A percentile compares a stretch with the other conserved stretches of the same genome.
phyloP scores from a whole-genome alignment of 1,140 invertebrate species.

The Colletes latitarsis region DNA sequence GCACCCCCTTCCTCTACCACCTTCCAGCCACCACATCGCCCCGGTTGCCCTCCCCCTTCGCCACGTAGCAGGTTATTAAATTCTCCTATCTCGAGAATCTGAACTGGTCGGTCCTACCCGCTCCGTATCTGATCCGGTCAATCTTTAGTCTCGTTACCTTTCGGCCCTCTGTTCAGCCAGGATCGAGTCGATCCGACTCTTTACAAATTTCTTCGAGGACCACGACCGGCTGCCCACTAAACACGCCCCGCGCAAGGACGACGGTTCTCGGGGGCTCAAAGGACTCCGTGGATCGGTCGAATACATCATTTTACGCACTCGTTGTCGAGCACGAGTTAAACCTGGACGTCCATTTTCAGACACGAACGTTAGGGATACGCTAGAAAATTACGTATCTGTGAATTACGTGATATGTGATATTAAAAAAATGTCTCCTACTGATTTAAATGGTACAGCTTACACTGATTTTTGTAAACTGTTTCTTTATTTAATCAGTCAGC shows the following conservation, averaged over 20 bases:
- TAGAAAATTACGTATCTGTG: too few relatives aligned
- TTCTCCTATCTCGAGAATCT: conserved; percentile 79
- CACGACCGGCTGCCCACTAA: not conserved
- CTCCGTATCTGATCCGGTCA: conserved; percentile 76
- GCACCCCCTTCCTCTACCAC: conserved; percentile 66
- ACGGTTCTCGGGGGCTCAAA: too few relatives aligned
- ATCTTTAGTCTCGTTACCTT: conserved; percentile 77
- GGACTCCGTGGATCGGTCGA: too few relatives aligned
- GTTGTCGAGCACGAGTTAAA: too few relatives aligned
- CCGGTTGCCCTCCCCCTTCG: conserved; percentile 11
- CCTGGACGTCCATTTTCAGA: too few relatives aligned
- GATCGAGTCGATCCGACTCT: conserved; percentile 55
- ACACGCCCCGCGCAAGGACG: not conserved
- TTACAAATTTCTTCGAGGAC: conserved; percentile 56
- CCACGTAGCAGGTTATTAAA: conserved; percentile 80
- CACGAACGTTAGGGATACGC: too few relatives aligned
- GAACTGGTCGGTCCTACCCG: conserved; percentile 75
- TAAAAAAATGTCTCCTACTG: too few relatives aligned
- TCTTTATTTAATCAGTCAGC: too few relatives aligned
- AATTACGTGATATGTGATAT: too few relatives aligned
- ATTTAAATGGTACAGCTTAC: too few relatives aligned
- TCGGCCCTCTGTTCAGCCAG: conserved; percentile 49
- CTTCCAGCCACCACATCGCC: conserved; percentile 60
- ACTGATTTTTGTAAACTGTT: too few relatives aligned
- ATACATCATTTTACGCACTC: too few relatives aligned